Conservation (phyloP, 2,888 invertebrate genomes). For the Pterostichus madidus region DNA sequence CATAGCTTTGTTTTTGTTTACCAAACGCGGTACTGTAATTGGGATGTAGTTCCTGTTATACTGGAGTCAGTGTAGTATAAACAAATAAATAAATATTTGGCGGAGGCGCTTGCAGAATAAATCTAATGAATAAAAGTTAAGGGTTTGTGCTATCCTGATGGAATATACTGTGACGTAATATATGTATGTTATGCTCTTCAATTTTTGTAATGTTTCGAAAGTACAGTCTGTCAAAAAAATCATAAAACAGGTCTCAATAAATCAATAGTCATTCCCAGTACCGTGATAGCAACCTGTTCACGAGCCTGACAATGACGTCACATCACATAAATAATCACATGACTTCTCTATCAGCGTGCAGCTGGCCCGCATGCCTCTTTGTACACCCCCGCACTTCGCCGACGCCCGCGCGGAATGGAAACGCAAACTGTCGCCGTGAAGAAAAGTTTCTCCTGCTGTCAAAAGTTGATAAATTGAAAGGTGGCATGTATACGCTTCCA, state of each 20-base stretch:
- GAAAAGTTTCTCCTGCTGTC: slow-evolving; percentile 48
- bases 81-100: too few relatives aligned
- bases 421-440: slow-evolving; percentile 9
- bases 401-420: not conserved
- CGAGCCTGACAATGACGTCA: not conserved
- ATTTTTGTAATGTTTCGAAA: too few relatives aligned
- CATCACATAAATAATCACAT: slow-evolving; percentile 1
- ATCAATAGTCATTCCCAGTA: not conserved
- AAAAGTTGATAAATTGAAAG: slow-evolving; percentile 59
- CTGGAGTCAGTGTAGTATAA: too few relatives aligned
- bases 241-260: slow-evolving; percentile 2
- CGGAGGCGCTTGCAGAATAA: too few relatives aligned
- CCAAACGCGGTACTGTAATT: too few relatives aligned
- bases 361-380: slow-evolving; percentile 37
- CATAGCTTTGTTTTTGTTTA: too few relatives aligned
- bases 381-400: not conserved
- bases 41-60: too few relatives aligned
- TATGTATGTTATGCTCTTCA: too few relatives aligned
- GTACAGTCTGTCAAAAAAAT: not conserved
- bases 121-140: too few relatives aligned
- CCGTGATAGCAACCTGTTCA: not conserved
- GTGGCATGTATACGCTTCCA: slow-evolving; percentile 54
- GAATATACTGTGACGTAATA: too few relatives aligned
- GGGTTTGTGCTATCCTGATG: too few relatives aligned
- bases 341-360: slow-evolving; percentile 59